phyloP scores from a whole-genome alignment of 2,888 invertebrate species.

The Apodemia hepburni region DNA sequence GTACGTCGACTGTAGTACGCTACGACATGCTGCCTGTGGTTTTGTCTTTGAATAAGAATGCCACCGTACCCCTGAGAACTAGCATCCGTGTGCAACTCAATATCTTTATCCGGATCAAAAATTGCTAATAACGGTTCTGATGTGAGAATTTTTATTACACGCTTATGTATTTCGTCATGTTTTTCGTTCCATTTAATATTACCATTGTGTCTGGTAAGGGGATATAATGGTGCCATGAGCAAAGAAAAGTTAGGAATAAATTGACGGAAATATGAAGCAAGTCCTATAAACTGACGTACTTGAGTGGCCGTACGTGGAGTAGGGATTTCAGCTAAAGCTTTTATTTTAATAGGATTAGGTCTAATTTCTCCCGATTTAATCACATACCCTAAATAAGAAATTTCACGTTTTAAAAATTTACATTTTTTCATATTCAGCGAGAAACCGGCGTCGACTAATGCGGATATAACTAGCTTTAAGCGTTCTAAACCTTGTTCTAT shows the following conservation, averaged over 20 bases:
- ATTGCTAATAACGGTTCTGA: constrained; percentile 25
- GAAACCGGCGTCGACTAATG: constrained; percentile 20
- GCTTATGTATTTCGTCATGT: constrained; percentile 27
- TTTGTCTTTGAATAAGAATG: constrained; percentile 32
- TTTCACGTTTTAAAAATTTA: constrained; percentile 21
- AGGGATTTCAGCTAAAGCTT: constrained; percentile 7
- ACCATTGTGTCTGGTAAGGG: constrained; percentile 35
- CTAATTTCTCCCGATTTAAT: constrained; percentile 19
- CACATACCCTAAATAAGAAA: constrained; percentile 23
- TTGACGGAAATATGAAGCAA: constrained; percentile 31
- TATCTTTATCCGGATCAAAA: constrained; percentile 27
- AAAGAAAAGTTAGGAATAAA: constrained; percentile 32
- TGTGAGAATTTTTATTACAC: constrained; percentile 22
- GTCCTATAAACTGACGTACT: constrained; percentile 32
- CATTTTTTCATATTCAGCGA: constrained; percentile 25
- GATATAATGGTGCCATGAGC: constrained; percentile 33
- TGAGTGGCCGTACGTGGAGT: constrained; percentile 18
- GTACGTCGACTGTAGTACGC: constrained; percentile 36
- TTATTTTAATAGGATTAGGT: constrained; percentile 23
- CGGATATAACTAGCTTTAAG: constrained; percentile 4
- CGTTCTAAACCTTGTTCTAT: constrained; percentile 20
- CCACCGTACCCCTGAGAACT: constrained; percentile 31
- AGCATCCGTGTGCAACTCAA: constrained; percentile 33
- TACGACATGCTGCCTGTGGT: constrained; percentile 30
- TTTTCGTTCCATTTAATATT: constrained; percentile 29